These are phyloP conservation scores for Rhabdomys dilectus DNA, from an alignment of 2,113 vertebrate species.

Conservation along the genomic window DNA sequence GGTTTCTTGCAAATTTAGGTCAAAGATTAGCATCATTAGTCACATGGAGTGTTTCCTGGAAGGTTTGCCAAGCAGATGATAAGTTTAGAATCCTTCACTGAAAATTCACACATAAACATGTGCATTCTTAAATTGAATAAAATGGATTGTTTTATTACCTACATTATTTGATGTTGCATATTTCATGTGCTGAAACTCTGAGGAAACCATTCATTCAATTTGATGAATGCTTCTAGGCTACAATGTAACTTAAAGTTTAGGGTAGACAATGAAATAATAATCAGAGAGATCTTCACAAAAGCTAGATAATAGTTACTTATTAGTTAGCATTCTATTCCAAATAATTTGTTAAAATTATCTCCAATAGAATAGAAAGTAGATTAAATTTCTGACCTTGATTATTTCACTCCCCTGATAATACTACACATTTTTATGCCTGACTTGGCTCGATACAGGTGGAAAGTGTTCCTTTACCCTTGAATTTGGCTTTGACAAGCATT, in stretches of 20 bases:
- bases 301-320: neutral
- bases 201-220: neutral
- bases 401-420: neutral
- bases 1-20: conserved; percentile 48
- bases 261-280: neutral
- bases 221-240: conserved; percentile 31
- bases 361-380: neutral
- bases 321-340: conserved; percentile 21
- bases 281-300: neutral
- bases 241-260: conserved; percentile 31
- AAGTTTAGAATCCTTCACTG: conserved; percentile 47
- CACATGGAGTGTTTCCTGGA: conserved; percentile 43
- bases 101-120: conserved; percentile 62
- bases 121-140: conserved; percentile 59
- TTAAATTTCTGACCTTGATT: neutral
- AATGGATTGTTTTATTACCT: conserved; percentile 24
- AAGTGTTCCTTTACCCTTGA: neutral
- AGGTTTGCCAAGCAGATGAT: conserved; percentile 52
- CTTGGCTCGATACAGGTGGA: neutral
- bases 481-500: conserved; percentile 30
- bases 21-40: conserved; percentile 57
- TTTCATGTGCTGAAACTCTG: conserved; percentile 25
- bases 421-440: neutral
- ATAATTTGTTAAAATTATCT: neutral
- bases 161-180: neutral